Evolutionary conservation across 2,113 vertebrate genomes (phyloP).

Genomic region (Apistogramma diplotaenia): DNA sequence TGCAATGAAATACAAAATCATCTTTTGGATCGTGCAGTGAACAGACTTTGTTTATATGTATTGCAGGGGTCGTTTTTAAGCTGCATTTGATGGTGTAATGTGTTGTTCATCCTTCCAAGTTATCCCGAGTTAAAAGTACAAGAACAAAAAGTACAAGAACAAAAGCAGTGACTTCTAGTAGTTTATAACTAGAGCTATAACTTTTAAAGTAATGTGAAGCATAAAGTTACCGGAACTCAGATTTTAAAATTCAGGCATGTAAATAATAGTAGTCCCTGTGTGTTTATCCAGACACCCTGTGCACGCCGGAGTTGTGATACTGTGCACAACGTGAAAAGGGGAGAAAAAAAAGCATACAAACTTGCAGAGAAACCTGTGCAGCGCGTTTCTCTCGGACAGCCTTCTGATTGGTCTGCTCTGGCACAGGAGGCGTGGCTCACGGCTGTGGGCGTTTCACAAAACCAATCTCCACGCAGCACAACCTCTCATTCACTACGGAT

Average conservation of each 20-base stretch:
- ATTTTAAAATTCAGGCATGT: background rate
- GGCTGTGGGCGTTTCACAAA: slow-evolving; percentile 62
- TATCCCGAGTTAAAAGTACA: background rate
- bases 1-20: background rate
- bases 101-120: background rate
- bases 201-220: background rate
- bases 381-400: slow-evolving; percentile 48
- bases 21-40: background rate
- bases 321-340: background rate
- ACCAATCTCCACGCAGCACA: slow-evolving; percentile 25
- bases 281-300: background rate
- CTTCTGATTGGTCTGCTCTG: slow-evolving; percentile 50
- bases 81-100: background rate
- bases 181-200: background rate
- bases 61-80: background rate
- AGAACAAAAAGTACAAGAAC: background rate
- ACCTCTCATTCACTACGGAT: slow-evolving; percentile 63
- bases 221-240: background rate
- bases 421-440: slow-evolving; percentile 12
- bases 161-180: background rate
- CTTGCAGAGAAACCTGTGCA: background rate
- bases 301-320: background rate
- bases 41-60: background rate
- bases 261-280: background rate
- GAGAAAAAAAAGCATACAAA: background rate